Base-by-base conservation (phyloP, 2,113 vertebrate species). In the Triplophysa dalaica region DNA sequence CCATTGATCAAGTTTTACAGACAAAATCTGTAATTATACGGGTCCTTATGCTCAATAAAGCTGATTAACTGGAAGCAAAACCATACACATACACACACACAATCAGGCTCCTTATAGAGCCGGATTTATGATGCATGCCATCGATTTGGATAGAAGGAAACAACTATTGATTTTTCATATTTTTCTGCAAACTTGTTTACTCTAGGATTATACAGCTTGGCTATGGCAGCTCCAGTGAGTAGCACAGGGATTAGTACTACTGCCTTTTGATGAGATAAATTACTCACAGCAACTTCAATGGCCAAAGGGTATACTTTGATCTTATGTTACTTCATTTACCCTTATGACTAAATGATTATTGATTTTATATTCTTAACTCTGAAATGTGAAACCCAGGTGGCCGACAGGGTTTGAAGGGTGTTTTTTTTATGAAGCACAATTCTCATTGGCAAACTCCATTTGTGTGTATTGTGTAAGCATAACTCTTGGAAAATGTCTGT, bases 321-420 rank as follows among this genome's bases (percentile, higher is more conserved):
- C 93, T 94, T 92, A 94, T 92, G 93, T 93, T 86, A 91, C 92
- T 96, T 96, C 93, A 94, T 95, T 96, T 96, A 93, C 93, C 92
- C 93, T 95, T 92, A 95, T 94, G 93, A 95, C 94, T 95, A 95
- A 98, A 97, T 95, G 93, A 96, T 94, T 95, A 96, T 96, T 95
- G 94, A 96, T 98, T 97, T 95, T 93, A 92, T 93, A 95, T 95
- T 94, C 94, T 93, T 94, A 92, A 92, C 86, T 93, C 93, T 91
- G 93, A 95, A 95, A 94, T 86, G 93, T 93, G 93, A 94, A 94
- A 94, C 93, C 93, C 91, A 90, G 91, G 92, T 91, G 93, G 91
- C 86, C 89, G 87, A 89, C 90, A 91, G 88, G 92, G 93, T 93
- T 94, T 87, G 93, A 93, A 93, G 95, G 93, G 92, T 92, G 94